These are phyloP conservation scores for Clusia tigrina DNA, from an alignment of 2,888 invertebrate species.

Conservation along the genomic window DNA sequence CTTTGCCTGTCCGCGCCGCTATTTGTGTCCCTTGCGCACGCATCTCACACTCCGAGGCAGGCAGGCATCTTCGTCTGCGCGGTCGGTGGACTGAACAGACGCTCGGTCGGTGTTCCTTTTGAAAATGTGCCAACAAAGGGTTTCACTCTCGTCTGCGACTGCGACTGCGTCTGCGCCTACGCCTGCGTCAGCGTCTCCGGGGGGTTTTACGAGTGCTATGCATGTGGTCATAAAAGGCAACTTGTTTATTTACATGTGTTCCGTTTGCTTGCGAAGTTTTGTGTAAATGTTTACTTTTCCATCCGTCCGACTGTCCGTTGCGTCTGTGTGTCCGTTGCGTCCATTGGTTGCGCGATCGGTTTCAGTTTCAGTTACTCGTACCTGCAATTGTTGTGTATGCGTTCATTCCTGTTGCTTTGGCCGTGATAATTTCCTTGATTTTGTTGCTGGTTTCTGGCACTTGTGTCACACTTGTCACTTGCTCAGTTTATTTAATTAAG, in stretches of 20 bases:
- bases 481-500: background rate
- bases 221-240: constrained; percentile 21
- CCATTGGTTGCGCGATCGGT: background rate
- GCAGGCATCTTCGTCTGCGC: no score
- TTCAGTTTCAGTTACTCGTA: no score
- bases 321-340: background rate
- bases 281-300: constrained; percentile 46
- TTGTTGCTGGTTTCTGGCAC: background rate
- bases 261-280: constrained; percentile 57
- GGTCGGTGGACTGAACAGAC: background rate
- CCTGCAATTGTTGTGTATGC: background rate
- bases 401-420: background rate
- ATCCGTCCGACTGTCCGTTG: background rate
- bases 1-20: background rate
- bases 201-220: background rate
- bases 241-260: constrained; percentile 55
- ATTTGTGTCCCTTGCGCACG: background rate
- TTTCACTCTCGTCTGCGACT: background rate
- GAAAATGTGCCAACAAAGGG: constrained; percentile 15
- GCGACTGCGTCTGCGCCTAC: background rate
- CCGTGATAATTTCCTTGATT: background rate
- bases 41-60: no score
- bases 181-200: background rate
- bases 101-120: constrained; percentile 10
- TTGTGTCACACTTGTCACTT: constrained; percentile 5